Evolutionary conservation across 2,113 vertebrate species (phyloP).

Genomic region (Rhabdornis inornatus): DNA sequence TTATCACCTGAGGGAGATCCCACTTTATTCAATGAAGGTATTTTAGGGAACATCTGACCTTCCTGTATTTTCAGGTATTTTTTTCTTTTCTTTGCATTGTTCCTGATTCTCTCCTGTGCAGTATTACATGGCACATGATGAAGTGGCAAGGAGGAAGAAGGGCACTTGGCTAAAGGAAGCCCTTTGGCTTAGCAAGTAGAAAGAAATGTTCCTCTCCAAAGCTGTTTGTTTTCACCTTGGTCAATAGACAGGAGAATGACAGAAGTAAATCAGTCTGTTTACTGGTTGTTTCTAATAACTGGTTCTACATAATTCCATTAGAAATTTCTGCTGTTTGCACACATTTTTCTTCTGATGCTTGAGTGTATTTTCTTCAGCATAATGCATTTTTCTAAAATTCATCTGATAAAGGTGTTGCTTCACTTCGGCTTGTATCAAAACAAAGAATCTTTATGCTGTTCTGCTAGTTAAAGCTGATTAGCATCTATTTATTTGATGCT

Average conservation of each 20-base stretch:
- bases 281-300: background rate
- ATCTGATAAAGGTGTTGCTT: background rate
- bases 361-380: background rate
- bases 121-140: background rate
- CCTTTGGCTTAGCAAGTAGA: background rate
- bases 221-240: background rate
- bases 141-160: background rate
- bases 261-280: background rate
- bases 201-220: background rate
- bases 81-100: background rate
- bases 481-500: background rate
- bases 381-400: background rate
- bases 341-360: background rate
- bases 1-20: constrained; percentile 26
- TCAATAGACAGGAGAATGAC: background rate
- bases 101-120: background rate
- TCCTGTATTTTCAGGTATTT: background rate
- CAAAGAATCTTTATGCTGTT: background rate
- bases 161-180: background rate
- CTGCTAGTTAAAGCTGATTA: background rate
- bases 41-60: constrained; percentile 27
- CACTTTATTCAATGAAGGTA: background rate
- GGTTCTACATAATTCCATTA: background rate
- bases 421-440: background rate
- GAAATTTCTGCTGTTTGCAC: background rate